phyloP scores from a whole-genome alignment of 2,113 vertebrate species.

The Mus pahari region DNA sequence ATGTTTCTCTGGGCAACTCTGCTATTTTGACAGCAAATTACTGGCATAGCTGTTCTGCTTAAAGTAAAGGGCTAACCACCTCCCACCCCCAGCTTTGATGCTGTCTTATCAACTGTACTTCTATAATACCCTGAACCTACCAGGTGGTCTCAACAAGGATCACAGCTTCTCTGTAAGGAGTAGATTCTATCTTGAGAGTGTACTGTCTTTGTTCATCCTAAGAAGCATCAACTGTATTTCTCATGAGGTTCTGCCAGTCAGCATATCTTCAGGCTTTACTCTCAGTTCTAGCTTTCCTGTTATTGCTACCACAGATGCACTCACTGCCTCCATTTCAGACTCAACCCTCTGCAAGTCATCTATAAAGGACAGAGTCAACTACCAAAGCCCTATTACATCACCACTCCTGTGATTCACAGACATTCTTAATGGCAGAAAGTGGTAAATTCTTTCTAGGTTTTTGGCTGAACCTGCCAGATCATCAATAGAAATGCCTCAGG shows the following conservation, averaged over 20 bases:
- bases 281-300: not conserved
- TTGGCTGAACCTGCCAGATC: not conserved
- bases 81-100: not conserved
- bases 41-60: not conserved
- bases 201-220: not conserved
- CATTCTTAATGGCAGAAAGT: not conserved
- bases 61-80: not conserved
- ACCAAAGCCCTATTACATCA: not conserved
- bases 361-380: not conserved
- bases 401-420: not conserved
- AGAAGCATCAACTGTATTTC: not conserved
- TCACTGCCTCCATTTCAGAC: not conserved
- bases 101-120: not conserved
- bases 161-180: not conserved
- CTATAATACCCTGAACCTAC: not conserved
- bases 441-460: not conserved
- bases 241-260: not conserved
- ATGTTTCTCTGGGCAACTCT: not conserved
- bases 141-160: not conserved
- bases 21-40: not conserved
- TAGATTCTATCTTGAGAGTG: not conserved
- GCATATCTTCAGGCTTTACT: not conserved
- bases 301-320: not conserved
- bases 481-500: not conserved
- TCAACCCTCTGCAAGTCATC: not conserved